A percentile compares a stretch with the other conserved stretches of the same genome.
These are phyloP conservation scores for Cryptoprocta ferox DNA, from an alignment of 2,797 vertebrate species.

Conservation along the genomic window DNA sequence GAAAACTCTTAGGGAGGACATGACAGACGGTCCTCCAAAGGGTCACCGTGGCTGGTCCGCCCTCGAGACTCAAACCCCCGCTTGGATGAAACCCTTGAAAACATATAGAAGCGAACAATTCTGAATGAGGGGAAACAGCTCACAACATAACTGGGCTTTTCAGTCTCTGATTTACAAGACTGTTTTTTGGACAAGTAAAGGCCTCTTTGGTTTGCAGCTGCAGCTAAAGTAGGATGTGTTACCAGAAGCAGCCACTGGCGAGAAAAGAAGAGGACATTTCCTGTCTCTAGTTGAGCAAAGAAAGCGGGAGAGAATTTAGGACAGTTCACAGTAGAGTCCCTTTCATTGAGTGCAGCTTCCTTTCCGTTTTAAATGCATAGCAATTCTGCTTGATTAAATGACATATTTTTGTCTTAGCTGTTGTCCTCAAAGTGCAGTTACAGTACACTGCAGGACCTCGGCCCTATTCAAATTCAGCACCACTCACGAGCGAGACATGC, in stretches of 20 bases:
- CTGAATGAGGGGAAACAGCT: conserved; percentile 65
- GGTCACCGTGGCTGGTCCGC: neutral
- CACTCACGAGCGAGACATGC: neutral
- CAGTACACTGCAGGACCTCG: neutral
- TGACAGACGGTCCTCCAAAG: neutral
- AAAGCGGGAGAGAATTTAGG: conserved; percentile 72
- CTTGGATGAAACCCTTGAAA: conserved; percentile 68
- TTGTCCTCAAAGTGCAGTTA: conserved; percentile 39
- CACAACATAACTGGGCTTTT: conserved; percentile 71
- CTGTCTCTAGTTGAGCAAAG: conserved; percentile 73
- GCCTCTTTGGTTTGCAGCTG: conserved; percentile 74
- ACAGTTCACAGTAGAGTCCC: conserved; percentile 72
- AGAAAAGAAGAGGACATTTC: conserved; percentile 75
- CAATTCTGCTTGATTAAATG: conserved; percentile 71
- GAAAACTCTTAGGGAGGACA: neutral
- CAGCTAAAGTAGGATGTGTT: conserved; percentile 70
- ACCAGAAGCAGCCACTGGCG: conserved; percentile 69
- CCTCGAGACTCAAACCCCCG: neutral
- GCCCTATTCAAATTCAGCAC: conserved; percentile 60
- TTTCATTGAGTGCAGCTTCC: conserved; percentile 63
- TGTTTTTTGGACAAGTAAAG: conserved; percentile 72
- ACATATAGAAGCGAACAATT: conserved; percentile 72
- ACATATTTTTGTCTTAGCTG: conserved; percentile 70
- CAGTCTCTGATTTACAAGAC: conserved; percentile 71
- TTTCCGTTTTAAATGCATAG: conserved; percentile 66